A percentile compares a stretch with the other conserved stretches of the same genome.
phyloP scores from a whole-genome alignment of 2,888 invertebrate species.

The Trissonchulus latispiculum region DNA sequence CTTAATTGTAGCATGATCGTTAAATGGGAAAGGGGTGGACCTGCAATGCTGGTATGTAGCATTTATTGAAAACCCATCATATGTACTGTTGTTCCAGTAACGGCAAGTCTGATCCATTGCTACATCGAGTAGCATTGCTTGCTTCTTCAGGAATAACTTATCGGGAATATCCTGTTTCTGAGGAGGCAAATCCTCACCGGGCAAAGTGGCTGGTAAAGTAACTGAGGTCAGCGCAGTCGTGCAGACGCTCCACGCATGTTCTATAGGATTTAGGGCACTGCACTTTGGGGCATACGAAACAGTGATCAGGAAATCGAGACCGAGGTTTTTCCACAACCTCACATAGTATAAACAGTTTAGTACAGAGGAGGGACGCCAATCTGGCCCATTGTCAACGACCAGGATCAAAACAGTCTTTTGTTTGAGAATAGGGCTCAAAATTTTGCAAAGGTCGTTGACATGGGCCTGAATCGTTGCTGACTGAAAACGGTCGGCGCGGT shows the following conservation, averaged over 20 bases:
- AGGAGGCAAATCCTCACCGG: not conserved
- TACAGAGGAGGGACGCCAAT: not conserved
- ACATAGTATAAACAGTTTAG: conserved; percentile 1
- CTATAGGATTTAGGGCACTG: conserved; percentile 8
- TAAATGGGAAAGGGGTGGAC: too few relatives aligned
- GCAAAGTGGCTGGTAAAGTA: not conserved
- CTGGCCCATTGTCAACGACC: conserved; percentile 4
- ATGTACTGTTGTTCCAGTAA: not conserved
- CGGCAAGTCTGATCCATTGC: not conserved
- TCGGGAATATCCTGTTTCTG: not conserved
- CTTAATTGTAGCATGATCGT: too few relatives aligned
- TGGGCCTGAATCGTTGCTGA: not conserved
- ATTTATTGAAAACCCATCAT: not conserved
- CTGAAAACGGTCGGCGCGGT: not conserved
- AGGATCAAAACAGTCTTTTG: not conserved
- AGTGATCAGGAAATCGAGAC: not conserved
- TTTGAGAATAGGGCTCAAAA: not conserved
- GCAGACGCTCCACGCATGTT: conserved; percentile 1
- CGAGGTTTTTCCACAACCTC: not conserved
- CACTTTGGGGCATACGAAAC: conserved; percentile 7
- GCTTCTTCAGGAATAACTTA: not conserved
- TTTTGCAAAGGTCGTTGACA: not conserved
- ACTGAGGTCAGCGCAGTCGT: not conserved
- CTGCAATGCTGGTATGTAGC: not conserved
- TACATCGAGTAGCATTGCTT: not conserved